phyloP scores from a whole-genome alignment of 2,113 vertebrate genomes.

The Sialia sialis region DNA sequence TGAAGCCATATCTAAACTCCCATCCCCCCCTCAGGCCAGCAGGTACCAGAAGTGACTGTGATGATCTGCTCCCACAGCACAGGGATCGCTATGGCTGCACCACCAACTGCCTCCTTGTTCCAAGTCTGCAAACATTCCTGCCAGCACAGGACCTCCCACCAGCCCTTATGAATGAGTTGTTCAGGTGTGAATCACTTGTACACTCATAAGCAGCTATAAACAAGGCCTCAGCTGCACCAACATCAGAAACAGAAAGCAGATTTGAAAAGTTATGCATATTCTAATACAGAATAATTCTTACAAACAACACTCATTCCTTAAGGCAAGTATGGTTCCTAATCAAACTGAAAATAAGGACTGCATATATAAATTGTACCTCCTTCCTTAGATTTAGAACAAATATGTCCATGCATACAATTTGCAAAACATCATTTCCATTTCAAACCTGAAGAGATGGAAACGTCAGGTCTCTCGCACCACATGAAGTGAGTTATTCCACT shows the following conservation, averaged over 20 bases:
- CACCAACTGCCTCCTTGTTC: fast-evolving
- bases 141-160: not conserved
- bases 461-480: not conserved
- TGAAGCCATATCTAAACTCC: fast-evolving
- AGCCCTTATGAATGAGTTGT: not conserved
- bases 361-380: not conserved
- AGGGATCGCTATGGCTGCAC: not conserved
- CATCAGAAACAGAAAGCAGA: not conserved
- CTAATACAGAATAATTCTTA: not conserved
- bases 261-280: not conserved
- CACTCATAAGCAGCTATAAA: not conserved
- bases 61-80: not conserved
- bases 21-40: not conserved
- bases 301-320: not conserved
- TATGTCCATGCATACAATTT: not conserved
- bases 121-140: not conserved
- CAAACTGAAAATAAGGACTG: not conserved
- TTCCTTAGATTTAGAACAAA: not conserved
- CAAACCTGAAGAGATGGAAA: not conserved
- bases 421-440: not conserved
- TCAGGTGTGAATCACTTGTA: not conserved
- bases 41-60: not conserved
- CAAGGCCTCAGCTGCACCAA: not conserved
- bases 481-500: not conserved
- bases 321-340: not conserved